Base-by-base conservation (phyloP, 2,888 invertebrate genomes). In the Dolichopus griseipennis region DNA sequence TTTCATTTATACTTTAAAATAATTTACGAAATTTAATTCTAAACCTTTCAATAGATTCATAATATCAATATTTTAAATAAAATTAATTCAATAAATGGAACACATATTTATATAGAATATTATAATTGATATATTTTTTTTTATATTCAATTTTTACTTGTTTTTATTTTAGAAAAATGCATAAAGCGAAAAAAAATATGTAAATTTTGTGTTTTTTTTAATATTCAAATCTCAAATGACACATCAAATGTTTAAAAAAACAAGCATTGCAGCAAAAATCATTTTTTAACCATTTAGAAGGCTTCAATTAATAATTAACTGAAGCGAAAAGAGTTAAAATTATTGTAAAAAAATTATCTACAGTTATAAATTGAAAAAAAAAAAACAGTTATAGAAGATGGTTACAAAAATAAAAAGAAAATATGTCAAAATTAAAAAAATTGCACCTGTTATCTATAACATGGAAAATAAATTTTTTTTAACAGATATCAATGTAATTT, bases 261-360 rank as follows among this genome's bases (percentile, higher is more conserved):
- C 1, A 52, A 52, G 15, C 9, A 52, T 41, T 41, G 41, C 41
- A 41, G 15, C 3, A 52, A 52, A 52, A 52, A 52, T 52, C 15
- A 52, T 10, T 10, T 52, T 52, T 52, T 52, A 27, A 52, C 52
- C 52, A 52, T 52, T 52, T 52, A 52, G 52, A 52, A 12, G 52
- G 52, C 52, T 52, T 52, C 52, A 52, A 52, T 52, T 52, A 52
- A 52, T 52, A 52, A 52, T 52, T 52, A 52, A 52, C 52, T 52
- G 52, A 52, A 52, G 52, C 52, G 52, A 52, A 52, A 15, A 52
- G 18, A 52, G 52, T 52, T 52, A 52, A 52, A n/a, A 52, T 52
- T 52, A 15, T 15, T 52, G 52, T 6, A 52, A 52, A 52, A 52
- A 52, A 52, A 52, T 18, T 52, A 52, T 52, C 52, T 52, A 52